Conservation (phyloP, 1,140 invertebrate genomes). For the Drosophila neocordata region DNA sequence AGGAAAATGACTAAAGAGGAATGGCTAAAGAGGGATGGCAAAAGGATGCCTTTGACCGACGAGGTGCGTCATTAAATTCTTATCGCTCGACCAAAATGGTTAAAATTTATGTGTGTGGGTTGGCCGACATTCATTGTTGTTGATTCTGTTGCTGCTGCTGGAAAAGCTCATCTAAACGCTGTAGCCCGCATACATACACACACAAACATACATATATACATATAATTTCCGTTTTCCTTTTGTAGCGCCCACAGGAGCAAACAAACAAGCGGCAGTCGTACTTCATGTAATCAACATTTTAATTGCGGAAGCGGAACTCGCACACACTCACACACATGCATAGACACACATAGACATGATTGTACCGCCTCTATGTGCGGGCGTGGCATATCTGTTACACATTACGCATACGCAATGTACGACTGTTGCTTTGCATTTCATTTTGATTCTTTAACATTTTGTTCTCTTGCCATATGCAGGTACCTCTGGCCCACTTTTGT, state of each 20-base stretch:
- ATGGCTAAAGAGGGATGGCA: background rate
- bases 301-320: slow-evolving; percentile 78
- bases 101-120: slow-evolving; percentile 61
- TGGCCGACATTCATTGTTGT: slow-evolving; percentile 33
- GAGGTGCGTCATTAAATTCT: slow-evolving; percentile 57
- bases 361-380: background rate
- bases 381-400: slow-evolving; percentile 64
- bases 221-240: slow-evolving; percentile 77
- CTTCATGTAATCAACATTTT: slow-evolving; percentile 80
- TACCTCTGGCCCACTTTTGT: slow-evolving; percentile 14
- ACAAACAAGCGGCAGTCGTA: slow-evolving; percentile 79
- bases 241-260: slow-evolving; percentile 71
- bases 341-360: slow-evolving; percentile 10
- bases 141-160: slow-evolving; percentile 27
- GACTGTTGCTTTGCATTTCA: slow-evolving; percentile 34
- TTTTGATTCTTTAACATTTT: slow-evolving; percentile 11
- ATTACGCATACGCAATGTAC: slow-evolving; percentile 74
- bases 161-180: slow-evolving; percentile 58
- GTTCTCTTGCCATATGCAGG: slow-evolving; percentile 36
- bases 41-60: slow-evolving; percentile 14
- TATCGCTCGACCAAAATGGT: slow-evolving; percentile 58
- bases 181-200: slow-evolving; percentile 57
- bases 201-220: slow-evolving; percentile 47
- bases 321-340: slow-evolving; percentile 44
- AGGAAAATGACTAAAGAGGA: no score